Evolutionary conservation across 2,797 vertebrate genomes (phyloP).

Genomic region (Enoplosus armatus): DNA sequence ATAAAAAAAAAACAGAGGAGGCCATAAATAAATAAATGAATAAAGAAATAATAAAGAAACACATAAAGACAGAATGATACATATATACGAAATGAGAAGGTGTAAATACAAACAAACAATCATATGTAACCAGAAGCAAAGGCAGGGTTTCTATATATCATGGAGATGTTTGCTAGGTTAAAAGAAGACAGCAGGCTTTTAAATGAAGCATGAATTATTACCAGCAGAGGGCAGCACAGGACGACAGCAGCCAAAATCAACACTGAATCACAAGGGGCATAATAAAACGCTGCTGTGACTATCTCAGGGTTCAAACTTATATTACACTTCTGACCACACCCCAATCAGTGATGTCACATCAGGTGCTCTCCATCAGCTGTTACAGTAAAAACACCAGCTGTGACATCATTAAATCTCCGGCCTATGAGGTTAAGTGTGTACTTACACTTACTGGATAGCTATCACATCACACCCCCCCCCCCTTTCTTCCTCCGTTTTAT

Average conservation of each 20-base stretch:
- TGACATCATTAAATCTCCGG: neutral
- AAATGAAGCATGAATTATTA: neutral
- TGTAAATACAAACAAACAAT: conserved; percentile 24
- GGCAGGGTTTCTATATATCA: neutral
- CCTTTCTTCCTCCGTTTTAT: neutral
- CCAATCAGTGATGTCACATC: neutral
- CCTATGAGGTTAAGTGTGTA: neutral
- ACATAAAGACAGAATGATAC: neutral
- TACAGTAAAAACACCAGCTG: neutral
- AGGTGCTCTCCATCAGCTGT: neutral
- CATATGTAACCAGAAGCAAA: neutral
- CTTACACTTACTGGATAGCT: neutral
- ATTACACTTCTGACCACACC: neutral
- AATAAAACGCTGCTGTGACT: neutral
- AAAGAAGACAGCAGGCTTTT: neutral
- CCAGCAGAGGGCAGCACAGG: conserved; percentile 67
- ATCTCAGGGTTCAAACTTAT: neutral
- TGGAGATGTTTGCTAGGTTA: neutral
- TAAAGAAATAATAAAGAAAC: neutral
- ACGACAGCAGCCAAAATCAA: neutral
- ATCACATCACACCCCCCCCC: no score
- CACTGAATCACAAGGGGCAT: neutral
- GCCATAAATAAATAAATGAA: conserved; percentile 20
- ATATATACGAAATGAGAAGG: conserved; percentile 4
- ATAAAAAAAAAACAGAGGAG: neutral